A percentile compares a stretch with the other conserved stretches of the same genome.
Evolutionary conservation across 2,888 invertebrate species (phyloP).

Genomic region (Cordilura impudica): DNA sequence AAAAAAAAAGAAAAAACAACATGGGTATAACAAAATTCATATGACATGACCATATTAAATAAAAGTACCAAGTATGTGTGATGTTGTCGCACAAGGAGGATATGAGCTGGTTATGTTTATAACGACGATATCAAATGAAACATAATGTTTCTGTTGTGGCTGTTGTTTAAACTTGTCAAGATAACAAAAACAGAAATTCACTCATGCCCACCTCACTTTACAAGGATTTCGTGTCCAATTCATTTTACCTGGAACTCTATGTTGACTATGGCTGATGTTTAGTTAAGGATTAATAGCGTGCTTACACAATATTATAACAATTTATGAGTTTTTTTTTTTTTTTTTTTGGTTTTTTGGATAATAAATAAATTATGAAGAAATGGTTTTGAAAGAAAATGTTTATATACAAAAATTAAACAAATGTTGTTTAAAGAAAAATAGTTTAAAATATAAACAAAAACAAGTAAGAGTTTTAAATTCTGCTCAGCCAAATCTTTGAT

Average conservation of each 20-base stretch:
- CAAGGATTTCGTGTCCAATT: conserved; percentile 52
- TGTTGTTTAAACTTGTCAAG: conserved; percentile 55
- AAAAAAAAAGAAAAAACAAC: neutral
- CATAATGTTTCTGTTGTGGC: conserved; percentile 48
- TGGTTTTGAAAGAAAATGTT: conserved; percentile 23
- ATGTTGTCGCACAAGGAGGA: conserved; percentile 1
- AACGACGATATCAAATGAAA: conserved; percentile 54
- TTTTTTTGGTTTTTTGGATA: conserved; percentile 15
- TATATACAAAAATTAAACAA: no score
- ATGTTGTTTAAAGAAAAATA: no score
- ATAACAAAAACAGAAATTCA: conserved; percentile 35
- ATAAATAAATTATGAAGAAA: conserved; percentile 54
- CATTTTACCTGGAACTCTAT: conserved; percentile 35
- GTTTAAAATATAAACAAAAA: no score
- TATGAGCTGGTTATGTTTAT: conserved; percentile 46
- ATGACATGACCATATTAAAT: no score
- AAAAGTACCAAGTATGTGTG: neutral
- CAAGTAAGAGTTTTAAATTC: no score
- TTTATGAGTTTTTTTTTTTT: conserved; percentile 19
- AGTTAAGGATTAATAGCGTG: conserved; percentile 48
- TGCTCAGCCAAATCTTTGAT: no score
- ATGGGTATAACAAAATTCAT: conserved; percentile 10
- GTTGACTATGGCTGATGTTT: conserved; percentile 50
- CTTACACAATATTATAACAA: conserved; percentile 48
- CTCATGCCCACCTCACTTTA: neutral